Base-by-base conservation (phyloP, 1,140 invertebrate genomes). In the Bombus superbus region DNA sequence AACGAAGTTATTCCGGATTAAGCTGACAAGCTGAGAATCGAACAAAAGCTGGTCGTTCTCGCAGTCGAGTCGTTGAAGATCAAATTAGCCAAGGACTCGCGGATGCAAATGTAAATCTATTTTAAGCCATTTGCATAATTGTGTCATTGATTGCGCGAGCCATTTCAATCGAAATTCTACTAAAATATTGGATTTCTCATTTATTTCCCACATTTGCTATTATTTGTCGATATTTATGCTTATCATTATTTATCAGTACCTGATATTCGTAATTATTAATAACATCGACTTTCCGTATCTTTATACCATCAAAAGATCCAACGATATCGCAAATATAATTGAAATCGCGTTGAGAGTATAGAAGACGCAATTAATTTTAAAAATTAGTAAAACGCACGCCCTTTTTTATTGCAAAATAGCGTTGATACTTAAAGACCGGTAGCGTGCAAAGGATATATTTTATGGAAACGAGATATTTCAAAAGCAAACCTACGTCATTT, bases 91-190 rank as follows among this genome's bases (percentile, higher is more conserved):
- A 38, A 81, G 40, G n/a, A 47, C 59, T 74, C 22, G n/a, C 40
- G 69, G 40, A 81, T 62, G 53, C 69, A 53, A 81, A 74, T 81
- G 53, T 59, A 75, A 75, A 82, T 82, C 64, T n/a, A 40, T 68
- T 78, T 83, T 44, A 10, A 53, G 35, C 15, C 10, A 75, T 62
- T 75, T 38, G 57, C 25, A 38, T 75, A 32, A 82, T 81, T 81
- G 28, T n/a, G 25, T 42, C 69, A 38, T n/a, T 40, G 40, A 69
- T 38, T 38, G 3, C n/a, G 22, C 13, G 35, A 71, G 38, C 6
- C 22, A n/a, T 2, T 72, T 1, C 4, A 42, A 15, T n/a, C 5
- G 28, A n/a, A 42, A n/a, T 5, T 42, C 38, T 15, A 3, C 13
- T 28, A 71, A 72, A 42, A 72, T 66, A 5, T 71, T n/a, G 1